Percentiles rank a stretch among this genome's conserved stretches.
Evolutionary conservation across 1,140 invertebrate genomes (phyloP).

Genomic region (Potamilus streckersoni): DNA sequence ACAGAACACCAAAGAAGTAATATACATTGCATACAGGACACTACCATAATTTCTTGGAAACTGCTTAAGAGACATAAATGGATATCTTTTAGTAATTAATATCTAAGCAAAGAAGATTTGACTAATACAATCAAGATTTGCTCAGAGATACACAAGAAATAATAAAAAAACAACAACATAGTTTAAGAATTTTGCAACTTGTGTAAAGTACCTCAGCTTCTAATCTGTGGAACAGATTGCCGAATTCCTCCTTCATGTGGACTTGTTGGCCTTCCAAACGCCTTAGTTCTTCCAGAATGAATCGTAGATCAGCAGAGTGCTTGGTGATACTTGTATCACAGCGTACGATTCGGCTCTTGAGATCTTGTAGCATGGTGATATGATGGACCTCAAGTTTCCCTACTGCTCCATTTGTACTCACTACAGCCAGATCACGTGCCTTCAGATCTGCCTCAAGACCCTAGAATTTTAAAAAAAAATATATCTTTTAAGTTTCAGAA

Average conservation of each 20-base stretch:
- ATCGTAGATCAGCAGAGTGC: slow-evolving; percentile 52
- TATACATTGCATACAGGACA: no score
- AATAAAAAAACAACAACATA: no score
- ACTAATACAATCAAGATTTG: no score
- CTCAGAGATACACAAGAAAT: no score
- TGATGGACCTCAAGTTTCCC: slow-evolving; percentile 66
- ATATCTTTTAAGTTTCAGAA: no score
- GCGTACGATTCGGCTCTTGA: slow-evolving; percentile 61
- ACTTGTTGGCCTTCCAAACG: slow-evolving; percentile 46
- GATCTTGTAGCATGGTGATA: slow-evolving; percentile 60
- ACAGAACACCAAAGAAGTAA: no score
- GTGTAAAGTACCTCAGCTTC: slow-evolving; percentile 54
- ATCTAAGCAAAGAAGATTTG: no score
- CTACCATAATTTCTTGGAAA: no score
- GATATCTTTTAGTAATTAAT: no score
- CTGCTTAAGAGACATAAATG: no score
- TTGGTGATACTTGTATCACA: slow-evolving; percentile 62
- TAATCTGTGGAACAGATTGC: slow-evolving; percentile 54
- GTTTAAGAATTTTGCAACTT: not conserved
- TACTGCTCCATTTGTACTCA: slow-evolving; percentile 56
- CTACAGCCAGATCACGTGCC: slow-evolving; percentile 46
- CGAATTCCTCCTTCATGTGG: slow-evolving; percentile 41
- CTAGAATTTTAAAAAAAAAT: slow-evolving; percentile 33
- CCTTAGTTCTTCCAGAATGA: slow-evolving; percentile 48
- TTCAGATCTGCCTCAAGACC: slow-evolving; percentile 54